Evolutionary conservation across 2,113 vertebrate species (phyloP), one percentile per base, ranked within the genome.

Genomic region (Microcebus jonahi): DNA sequence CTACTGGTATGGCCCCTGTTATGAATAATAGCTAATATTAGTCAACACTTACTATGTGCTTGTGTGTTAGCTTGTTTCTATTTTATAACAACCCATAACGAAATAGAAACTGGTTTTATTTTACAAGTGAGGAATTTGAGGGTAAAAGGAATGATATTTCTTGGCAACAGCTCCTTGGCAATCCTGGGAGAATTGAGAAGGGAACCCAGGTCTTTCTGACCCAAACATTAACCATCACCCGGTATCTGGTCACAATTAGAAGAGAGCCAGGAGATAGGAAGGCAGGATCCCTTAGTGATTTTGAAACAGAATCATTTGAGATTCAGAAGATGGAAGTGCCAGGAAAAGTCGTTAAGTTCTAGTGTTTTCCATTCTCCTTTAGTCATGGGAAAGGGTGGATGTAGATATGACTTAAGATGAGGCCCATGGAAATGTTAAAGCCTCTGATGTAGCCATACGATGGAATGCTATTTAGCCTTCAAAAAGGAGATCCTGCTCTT

Each of bases 81-180:
- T 70, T 84, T 87, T 73, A 53, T 53, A 79, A 42, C 39, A 77
- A 34, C 14, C 10, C 2, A 31, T 63, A 75, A 61, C 7, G 14
- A 91, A 77, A 91, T 61, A 39, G 71, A 63, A 61, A 68, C 9
- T 34, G n/a, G 27, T 81, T 90, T 94, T n/a, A 29, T 73, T 89
- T 95, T 81, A 55, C n/a, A 92, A 90, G 73, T 27, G 7, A 90
- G 21, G n/a, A 31, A 80, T 71, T 76, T 53, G 79, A 95, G 13
- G 34, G 18, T 31, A 27, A 91, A 71, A 88, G 55, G 65, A 68
- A 45, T 76, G 25, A 39, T 71, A 13, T 75, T 18, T 36, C n/a
- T 61, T 68, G 18, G 29, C 34, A n/a, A 11, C 20, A 3, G 11
- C 88, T 61, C n/a, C 34, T 67, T 25, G 23, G 3, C 61, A 84